These are phyloP conservation scores for Drosophila prostipennis DNA, from an alignment of 2,888 invertebrate genomes.

Conservation along the genomic window DNA sequence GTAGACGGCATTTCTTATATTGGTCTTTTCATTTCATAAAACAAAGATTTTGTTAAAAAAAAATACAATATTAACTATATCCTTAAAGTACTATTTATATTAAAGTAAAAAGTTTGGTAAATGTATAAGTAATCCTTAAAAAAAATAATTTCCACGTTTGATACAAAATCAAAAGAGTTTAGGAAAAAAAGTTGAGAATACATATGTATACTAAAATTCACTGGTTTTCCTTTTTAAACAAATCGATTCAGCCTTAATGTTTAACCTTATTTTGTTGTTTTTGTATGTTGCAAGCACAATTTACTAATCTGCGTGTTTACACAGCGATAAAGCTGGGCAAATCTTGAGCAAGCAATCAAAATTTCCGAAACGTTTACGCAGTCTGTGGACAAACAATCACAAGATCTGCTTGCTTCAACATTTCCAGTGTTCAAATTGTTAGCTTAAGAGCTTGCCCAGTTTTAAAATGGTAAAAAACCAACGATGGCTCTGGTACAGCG, in stretches of 20 bases:
- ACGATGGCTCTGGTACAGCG: constrained; percentile 2
- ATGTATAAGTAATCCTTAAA: background rate
- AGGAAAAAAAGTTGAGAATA: background rate
- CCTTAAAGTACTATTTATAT: no score
- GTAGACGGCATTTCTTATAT: background rate
- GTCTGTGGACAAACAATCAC: background rate
- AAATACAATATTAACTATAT: no score
- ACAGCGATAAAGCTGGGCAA: constrained; percentile 10
- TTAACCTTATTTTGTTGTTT: constrained; percentile 43
- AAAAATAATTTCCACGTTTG: background rate
- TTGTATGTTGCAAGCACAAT: constrained; percentile 45
- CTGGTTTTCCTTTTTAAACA: constrained; percentile 2
- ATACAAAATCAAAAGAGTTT: background rate
- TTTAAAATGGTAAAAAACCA: background rate
- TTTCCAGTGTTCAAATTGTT: background rate
- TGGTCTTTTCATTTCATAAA: background rate
- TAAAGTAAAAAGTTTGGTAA: no score
- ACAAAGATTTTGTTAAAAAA: background rate
- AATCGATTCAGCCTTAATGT: constrained; percentile 27
- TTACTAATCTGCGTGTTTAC: constrained; percentile 7
- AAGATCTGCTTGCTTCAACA: constrained; percentile 1
- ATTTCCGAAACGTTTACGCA: background rate
- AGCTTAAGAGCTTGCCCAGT: constrained; percentile 10
- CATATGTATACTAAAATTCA: background rate
- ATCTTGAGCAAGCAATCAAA: background rate